phyloP scores from a whole-genome alignment of 2,113 vertebrate species.

The Pipra filicauda region DNA sequence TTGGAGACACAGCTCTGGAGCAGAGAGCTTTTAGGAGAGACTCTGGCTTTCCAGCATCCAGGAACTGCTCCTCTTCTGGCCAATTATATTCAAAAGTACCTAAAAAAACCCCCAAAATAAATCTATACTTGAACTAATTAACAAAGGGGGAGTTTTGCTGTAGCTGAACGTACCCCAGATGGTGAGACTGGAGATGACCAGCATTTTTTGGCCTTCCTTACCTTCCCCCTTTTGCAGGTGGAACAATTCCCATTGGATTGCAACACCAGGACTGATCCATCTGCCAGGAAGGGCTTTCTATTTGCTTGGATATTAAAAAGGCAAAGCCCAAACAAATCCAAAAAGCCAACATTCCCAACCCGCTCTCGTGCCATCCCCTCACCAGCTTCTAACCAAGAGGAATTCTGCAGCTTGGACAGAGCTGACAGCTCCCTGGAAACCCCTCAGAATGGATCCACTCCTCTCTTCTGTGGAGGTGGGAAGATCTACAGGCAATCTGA shows the following conservation, averaged over 20 bases:
- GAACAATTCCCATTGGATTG: neutral
- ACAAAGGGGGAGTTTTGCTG: neutral
- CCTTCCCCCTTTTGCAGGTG: neutral
- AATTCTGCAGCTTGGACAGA: neutral
- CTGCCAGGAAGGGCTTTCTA: neutral
- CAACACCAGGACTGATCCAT: rapidly evolving
- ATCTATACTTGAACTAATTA: neutral
- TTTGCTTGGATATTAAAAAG: neutral
- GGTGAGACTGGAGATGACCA: neutral
- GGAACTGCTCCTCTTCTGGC: neutral
- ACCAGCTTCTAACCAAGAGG: neutral
- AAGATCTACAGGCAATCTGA: neutral
- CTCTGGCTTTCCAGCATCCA: neutral
- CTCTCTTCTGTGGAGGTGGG: neutral
- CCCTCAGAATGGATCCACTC: neutral
- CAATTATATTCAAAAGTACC: neutral
- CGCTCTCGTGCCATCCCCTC: rapidly evolving
- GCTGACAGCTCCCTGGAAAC: neutral
- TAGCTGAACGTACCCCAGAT: neutral
- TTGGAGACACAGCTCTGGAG: neutral
- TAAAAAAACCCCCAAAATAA: neutral
- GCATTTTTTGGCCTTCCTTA: neutral
- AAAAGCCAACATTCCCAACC: neutral
- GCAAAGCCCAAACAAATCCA: neutral
- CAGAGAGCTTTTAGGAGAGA: neutral